These are phyloP conservation scores for Nipponia nippon DNA, from an alignment of 2,113 vertebrate genomes.

Conservation along the genomic window DNA sequence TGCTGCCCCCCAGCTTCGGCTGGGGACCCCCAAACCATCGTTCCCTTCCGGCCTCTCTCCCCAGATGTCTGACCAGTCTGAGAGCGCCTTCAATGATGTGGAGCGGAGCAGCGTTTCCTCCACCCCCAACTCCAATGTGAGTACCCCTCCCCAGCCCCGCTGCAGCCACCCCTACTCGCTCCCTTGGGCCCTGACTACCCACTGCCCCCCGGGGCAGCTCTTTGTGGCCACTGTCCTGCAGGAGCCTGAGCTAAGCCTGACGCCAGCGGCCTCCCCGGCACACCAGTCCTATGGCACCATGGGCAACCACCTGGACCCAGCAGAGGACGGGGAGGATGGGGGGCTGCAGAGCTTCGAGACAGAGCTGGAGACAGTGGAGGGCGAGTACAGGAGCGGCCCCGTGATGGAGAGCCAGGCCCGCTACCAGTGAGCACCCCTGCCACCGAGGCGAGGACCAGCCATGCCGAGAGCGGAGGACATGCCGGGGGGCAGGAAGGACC, in stretches of 20 bases:
- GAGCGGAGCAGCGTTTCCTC: constrained; percentile 87
- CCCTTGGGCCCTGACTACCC: not conserved
- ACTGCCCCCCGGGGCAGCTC: constrained; percentile 72
- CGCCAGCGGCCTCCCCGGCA: constrained; percentile 88
- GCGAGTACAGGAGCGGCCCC: constrained; percentile 72
- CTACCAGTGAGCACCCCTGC: constrained; percentile 77
- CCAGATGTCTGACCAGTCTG: constrained; percentile 87
- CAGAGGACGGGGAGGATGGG: constrained; percentile 55
- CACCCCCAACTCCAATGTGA: constrained; percentile 88
- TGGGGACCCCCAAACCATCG: fast-evolving
- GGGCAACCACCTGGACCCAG: constrained; percentile 80
- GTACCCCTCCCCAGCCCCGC: not conserved
- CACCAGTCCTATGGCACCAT: constrained; percentile 93
- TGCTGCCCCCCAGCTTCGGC: not conserved
- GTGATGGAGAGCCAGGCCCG: constrained; percentile 79
- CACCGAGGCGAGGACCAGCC: not conserved
- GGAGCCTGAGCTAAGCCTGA: constrained; percentile 90
- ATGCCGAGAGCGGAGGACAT: not conserved
- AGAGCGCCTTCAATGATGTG: constrained; percentile 78
- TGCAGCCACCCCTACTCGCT: fast-evolving
- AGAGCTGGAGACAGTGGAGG: constrained; percentile 80
- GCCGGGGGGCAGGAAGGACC: not conserved
- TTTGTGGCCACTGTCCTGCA: constrained; percentile 92
- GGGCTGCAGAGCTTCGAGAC: constrained; percentile 77
- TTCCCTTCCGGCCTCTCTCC: not conserved